These are phyloP conservation scores for Solea solea DNA, from an alignment of 2,113 vertebrate genomes.

Conservation along the genomic window DNA sequence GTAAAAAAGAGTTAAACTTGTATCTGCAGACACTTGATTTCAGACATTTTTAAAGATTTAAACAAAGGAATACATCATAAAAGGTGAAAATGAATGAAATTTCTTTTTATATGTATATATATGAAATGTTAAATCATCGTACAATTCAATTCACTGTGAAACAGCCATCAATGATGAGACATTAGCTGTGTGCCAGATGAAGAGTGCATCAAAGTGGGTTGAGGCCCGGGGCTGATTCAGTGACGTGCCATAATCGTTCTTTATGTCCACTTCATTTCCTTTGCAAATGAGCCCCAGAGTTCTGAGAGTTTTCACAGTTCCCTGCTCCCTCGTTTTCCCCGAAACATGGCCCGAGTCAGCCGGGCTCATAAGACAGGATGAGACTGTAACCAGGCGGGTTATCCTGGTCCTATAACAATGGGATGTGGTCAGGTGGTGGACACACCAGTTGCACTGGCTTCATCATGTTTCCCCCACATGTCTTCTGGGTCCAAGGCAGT, in stretches of 20 bases:
- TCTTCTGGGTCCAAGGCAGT: slow-evolving; percentile 41
- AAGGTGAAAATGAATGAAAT: background rate
- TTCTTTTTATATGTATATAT: background rate
- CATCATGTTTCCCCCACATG: slow-evolving; percentile 32
- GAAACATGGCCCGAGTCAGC: slow-evolving; percentile 61
- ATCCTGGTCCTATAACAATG: slow-evolving; percentile 61
- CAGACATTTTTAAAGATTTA: background rate
- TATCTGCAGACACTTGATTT: background rate
- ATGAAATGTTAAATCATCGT: background rate
- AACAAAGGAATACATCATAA: background rate
- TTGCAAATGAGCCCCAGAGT: slow-evolving; percentile 79
- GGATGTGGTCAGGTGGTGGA: slow-evolving; percentile 66
- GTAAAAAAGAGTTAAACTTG: background rate
- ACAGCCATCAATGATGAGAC: background rate
- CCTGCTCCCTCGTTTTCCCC: slow-evolving; percentile 48
- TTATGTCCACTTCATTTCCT: slow-evolving; percentile 82
- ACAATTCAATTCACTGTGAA: background rate
- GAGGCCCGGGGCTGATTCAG: slow-evolving; percentile 31
- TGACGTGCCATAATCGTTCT: slow-evolving; percentile 61
- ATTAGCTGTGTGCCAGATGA: background rate
- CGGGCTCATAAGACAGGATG: slow-evolving; percentile 76
- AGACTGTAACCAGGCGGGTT: slow-evolving; percentile 72
- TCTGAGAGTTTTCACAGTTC: slow-evolving; percentile 62
- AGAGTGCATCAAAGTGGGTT: slow-evolving; percentile 37
- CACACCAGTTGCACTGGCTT: slow-evolving; percentile 52